phyloP scores from a whole-genome alignment of 2,888 invertebrate genomes.

The Dioctria linearis region DNA sequence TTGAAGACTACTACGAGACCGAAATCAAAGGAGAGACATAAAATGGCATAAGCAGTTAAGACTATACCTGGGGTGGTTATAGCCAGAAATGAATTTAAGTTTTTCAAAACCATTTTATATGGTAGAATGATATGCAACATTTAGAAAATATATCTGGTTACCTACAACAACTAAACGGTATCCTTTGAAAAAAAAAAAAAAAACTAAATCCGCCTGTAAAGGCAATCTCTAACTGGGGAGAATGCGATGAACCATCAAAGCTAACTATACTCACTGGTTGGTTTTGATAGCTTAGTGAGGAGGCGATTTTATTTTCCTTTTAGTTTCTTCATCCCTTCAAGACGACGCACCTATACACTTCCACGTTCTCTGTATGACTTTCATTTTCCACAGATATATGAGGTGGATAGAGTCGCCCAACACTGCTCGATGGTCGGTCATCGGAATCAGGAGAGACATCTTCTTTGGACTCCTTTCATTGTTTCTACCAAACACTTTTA shows the following conservation, averaged over 20 bases:
- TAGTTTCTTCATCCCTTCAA: neutral
- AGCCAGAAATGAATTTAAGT: no score
- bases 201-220: no score
- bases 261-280: slow-evolving; percentile 39
- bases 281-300: slow-evolving; percentile 41
- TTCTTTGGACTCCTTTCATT: slow-evolving; percentile 8
- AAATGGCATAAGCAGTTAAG: no score
- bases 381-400: slow-evolving; percentile 15
- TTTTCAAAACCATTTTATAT: no score
- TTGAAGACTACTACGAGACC: no score
- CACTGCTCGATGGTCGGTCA: slow-evolving; percentile 3
- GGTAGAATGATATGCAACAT: no score
- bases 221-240: neutral
- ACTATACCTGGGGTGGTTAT: no score
- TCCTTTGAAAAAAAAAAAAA: no score
- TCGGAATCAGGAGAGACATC: slow-evolving; percentile 12
- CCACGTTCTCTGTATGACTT: slow-evolving; percentile 18
- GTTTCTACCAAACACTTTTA: slow-evolving; percentile 21
- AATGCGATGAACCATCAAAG: slow-evolving; percentile 28
- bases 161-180: no score
- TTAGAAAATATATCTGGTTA: no score
- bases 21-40: no score
- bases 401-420: no score
- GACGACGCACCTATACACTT: neutral
- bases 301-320: slow-evolving; percentile 25